These are phyloP conservation scores for Collichthys lucidus DNA, from an alignment of 2,113 vertebrate species.

Conservation along the genomic window DNA sequence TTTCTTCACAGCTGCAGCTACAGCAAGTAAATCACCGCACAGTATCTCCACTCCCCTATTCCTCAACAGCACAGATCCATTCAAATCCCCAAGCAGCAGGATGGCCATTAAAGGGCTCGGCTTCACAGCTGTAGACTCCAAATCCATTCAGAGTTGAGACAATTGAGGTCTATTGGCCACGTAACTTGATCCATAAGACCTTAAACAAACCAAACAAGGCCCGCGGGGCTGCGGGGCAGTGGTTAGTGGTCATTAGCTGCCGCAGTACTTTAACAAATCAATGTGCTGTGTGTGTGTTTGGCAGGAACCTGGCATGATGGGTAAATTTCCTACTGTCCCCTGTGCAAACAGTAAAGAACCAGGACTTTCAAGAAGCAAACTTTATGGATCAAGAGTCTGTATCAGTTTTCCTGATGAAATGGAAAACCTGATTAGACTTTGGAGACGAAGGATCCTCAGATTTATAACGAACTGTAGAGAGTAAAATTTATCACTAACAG, in stretches of 20 bases:
- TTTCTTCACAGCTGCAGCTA: neutral
- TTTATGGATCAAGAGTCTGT: neutral
- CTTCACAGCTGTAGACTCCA: constrained; percentile 15
- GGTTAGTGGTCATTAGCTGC: constrained; percentile 20
- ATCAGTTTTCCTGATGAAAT: neutral
- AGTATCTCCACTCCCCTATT: neutral
- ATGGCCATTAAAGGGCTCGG: constrained; percentile 5
- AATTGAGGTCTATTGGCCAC: constrained; percentile 12
- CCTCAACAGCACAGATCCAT: constrained; percentile 5
- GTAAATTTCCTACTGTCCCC: neutral
- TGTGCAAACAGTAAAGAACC: neutral
- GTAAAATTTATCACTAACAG: no score
- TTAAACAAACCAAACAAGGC: constrained; percentile 45
- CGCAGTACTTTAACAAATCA: constrained; percentile 31
- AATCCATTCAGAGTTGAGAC: neutral
- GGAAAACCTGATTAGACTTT: neutral
- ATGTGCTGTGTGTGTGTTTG: constrained; percentile 12
- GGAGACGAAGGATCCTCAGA: neutral
- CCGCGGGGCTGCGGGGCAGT: neutral
- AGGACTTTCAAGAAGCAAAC: neutral
- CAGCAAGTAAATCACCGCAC: neutral
- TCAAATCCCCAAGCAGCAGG: constrained; percentile 19
- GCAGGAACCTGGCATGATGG: neutral
- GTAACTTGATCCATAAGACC: constrained; percentile 42
- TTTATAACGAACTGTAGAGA: neutral